Base-by-base conservation (phyloP, 2,888 invertebrate genomes). In the Microctonus aethiopoides region DNA sequence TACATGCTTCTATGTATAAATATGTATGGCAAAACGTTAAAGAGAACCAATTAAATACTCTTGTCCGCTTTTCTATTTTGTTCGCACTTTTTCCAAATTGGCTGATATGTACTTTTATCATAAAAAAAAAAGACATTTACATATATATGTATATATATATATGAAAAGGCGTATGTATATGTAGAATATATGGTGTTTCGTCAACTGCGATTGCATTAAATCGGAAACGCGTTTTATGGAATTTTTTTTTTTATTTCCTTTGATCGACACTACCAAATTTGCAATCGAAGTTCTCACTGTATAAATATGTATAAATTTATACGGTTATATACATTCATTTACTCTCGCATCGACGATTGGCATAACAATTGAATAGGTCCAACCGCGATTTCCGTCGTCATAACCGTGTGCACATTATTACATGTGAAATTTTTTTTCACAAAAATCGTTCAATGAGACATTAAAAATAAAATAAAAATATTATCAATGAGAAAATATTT, bases 41-140 rank as follows among this genome's bases (percentile, higher is more conserved):
- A 62, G 46, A 41, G 36, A 24, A 62, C n/a, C 62, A 62, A 62
- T 62, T 62, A 46, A 46, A 62, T 24, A 46, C 26, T 41, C 29
- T 52, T 51, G 2, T 20, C 5, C 24, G 9, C 52, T 16, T 29
- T 59, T 59, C 57, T 67, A 54, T 61, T 56, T 62, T 39, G 41
- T 34, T 65, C 39, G 34, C 26, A 36, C 65, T 60, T 57, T 10
- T 26, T 52, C 54, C 56, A 61, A 63, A 64, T 61, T 59, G 57
- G 54, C 41, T 61, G 41, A 16, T 39, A 68, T 51, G 51, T 20
- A 52, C 32, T 34, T 13, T 22, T n/a, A 24, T 24, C 46, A n/a
- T n/a, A 5, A 39, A 13, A 39, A 36, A 7, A 57, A 51, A 11
- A 51, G 20, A 66, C 13, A 60, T n/a, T n/a, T n/a, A n/a, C n/a